Evolutionary conservation across 2,113 vertebrate species (phyloP), one percentile per base, ranked within the genome.

Genomic region (Recurvirostra avosetta): DNA sequence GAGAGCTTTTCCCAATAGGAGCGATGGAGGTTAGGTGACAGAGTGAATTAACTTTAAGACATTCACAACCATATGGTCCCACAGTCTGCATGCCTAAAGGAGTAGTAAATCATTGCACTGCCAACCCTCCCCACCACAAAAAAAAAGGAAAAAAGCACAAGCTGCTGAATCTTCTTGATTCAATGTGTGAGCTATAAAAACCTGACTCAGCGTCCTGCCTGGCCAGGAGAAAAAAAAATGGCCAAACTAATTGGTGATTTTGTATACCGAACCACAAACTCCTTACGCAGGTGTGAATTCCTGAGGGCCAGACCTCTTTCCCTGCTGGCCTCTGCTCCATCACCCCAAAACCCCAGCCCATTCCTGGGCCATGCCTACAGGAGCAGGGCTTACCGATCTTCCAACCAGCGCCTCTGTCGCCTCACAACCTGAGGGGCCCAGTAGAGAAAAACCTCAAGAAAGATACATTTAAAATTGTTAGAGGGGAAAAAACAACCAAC

Each of bases 11-110:
- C 61, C 41, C 83, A 73, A 6, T 32, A 95, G 81, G 70, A 95
- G 63, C 16, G 4, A n/a, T 15, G 70, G 29, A 93, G 75, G 56
- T 86, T 85, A 94, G 45, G 81, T 96, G 94, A 97, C 93, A 97
- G 20, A 95, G 53, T 92, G 81, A 96, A 96, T 97, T 95, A 97
- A 84, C 88, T 88, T 94, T 56, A 88, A 96, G 62, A 16, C 34
- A 74, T 81, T 95, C 85, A 93, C 55, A 81, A 66, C 61, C 49
- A 58, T 38, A 85, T 92, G 76, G 17, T 94, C 27, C 30, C 53
- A 81, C 5, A 11, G 47, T 23, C 72, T 76, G 72, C 32, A 66
- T 27, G 40, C 58, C 58, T 90, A 68, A 85, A 87, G 72, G 45
- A 66, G 34, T 7, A 75, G 19, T 55, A 83, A 91, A 86, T 93